phyloP scores from a whole-genome alignment of 2,888 invertebrate genomes.

The Allolobophora icterica region DNA sequence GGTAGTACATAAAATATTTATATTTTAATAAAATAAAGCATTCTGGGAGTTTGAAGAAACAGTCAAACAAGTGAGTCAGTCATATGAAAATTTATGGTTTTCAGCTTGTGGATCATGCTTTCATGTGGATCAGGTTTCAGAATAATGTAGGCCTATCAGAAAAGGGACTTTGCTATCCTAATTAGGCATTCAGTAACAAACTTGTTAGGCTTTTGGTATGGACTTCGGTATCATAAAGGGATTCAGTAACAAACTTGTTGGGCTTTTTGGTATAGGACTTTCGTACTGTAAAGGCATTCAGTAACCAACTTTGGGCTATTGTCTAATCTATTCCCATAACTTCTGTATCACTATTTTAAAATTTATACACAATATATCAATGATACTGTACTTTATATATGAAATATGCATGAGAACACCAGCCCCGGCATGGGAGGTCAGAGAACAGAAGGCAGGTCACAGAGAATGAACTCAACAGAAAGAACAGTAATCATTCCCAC shows the following conservation, averaged over 20 bases:
- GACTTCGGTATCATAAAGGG: neutral
- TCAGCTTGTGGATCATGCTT: neutral
- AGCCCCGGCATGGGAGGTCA: too few relatives aligned
- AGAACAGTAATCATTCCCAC: neutral
- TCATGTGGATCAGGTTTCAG: neutral
- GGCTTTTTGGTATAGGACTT: neutral
- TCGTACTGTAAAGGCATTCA: neutral
- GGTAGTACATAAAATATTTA: neutral
- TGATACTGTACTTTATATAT: neutral
- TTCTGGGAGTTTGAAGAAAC: too few relatives aligned
- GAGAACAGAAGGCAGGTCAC: too few relatives aligned
- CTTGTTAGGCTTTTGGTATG: neutral
- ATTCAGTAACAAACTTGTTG: neutral
- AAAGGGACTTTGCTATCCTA: neutral
- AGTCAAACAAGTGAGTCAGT: neutral
- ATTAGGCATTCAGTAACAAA: neutral
- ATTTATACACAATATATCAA: neutral
- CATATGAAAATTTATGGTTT: neutral
- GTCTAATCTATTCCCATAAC: neutral
- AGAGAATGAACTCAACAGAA: too few relatives aligned
- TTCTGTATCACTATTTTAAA: neutral
- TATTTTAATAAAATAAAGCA: too few relatives aligned
- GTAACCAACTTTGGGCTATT: neutral
- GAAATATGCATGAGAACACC: neutral
- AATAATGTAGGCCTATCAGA: neutral